Evolutionary conservation across 1,140 invertebrate genomes (phyloP), one percentile per base, ranked within the genome.

Genomic region (Phymastichus coffea): DNA sequence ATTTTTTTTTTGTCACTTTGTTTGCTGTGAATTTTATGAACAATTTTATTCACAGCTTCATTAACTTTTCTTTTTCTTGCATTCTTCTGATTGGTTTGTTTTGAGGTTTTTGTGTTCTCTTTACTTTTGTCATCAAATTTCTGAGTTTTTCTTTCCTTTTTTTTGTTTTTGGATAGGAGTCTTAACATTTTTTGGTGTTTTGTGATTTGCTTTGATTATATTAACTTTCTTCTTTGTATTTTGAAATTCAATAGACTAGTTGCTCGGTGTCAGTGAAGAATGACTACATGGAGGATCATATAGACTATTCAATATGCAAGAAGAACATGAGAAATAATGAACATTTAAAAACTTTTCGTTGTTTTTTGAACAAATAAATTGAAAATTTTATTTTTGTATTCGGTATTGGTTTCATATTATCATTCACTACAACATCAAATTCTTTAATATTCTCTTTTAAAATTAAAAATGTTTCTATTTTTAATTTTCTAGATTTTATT

Each of bases 381-480:
- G 63, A 54, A 47, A 56, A 35, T 57, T 26, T 33, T 38, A 28
- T 20, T 61, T 57, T 28, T 38, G 48, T 56, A 26, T 65, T 55
- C 10, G 56, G 55, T 14, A 59, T 30, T 20, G 59, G 3, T 61
- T 61, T 41, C 3, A 65, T 10, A 55, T 58, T 26, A 20, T 47
- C 20, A 3, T 43, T 20, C 4, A 61, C 40, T 33, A 37, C 35
- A 17, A 26, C 23, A 30, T 61, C 43, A 7, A 58, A 25, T 12
- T 46, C 22, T 35, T 44, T 30, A 10, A 61, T 61, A 46, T 65
- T 12, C 28, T 28, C 38, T 30, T 54, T 44, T 19, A 41, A 20
- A 17, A 65, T 46, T 44, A 19, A 4, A 61, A 57, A 65, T 17
- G 62, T 62, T 46, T 59, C 56, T 4, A 62, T 54, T 56, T 59